These are phyloP conservation scores for Heterotilapia buettikoferi DNA, from an alignment of 2,113 vertebrate genomes.

Conservation along the genomic window DNA sequence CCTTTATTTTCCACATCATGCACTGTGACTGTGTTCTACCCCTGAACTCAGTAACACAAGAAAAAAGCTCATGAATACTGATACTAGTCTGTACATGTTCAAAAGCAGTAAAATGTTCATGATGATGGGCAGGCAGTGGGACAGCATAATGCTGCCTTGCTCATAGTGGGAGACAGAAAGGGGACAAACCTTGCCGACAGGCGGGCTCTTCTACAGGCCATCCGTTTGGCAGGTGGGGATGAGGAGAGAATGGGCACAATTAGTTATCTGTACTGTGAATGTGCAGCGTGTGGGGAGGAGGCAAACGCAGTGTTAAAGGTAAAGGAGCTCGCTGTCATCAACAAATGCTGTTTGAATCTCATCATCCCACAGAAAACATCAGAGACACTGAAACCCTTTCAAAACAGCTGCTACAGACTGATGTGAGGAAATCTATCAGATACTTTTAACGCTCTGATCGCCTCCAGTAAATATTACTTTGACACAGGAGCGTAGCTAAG, in stretches of 20 bases:
- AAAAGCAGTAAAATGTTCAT: slow-evolving; percentile 2
- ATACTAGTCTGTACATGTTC: not conserved
- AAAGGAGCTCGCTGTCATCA: not conserved
- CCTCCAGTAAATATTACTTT: not conserved
- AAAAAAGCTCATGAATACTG: not conserved
- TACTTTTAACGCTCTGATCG: not conserved
- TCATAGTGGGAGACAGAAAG: slow-evolving; percentile 71
- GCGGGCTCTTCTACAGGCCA: slow-evolving; percentile 72
- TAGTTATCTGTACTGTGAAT: slow-evolving; percentile 64
- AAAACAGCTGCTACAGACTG: not conserved
- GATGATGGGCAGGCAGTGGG: slow-evolving; percentile 62
- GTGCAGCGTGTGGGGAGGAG: slow-evolving; percentile 6
- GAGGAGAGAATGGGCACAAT: slow-evolving; percentile 77
- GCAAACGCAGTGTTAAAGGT: not conserved
- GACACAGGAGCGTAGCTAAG: not conserved
- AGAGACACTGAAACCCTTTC: not conserved
- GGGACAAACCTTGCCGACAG: slow-evolving; percentile 78
- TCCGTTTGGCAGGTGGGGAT: slow-evolving; percentile 75
- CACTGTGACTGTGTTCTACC: slow-evolving; percentile 2
- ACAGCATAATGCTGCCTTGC: slow-evolving; percentile 56
- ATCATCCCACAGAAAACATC: not conserved
- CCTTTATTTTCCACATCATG: slow-evolving; percentile 34
- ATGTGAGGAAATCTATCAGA: not conserved
- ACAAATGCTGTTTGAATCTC: not conserved
- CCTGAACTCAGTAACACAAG: not conserved